Evolutionary conservation across 2,888 invertebrate genomes (phyloP), one percentile per base, ranked within the genome.

Genomic region (Dynastes hyllus): DNA sequence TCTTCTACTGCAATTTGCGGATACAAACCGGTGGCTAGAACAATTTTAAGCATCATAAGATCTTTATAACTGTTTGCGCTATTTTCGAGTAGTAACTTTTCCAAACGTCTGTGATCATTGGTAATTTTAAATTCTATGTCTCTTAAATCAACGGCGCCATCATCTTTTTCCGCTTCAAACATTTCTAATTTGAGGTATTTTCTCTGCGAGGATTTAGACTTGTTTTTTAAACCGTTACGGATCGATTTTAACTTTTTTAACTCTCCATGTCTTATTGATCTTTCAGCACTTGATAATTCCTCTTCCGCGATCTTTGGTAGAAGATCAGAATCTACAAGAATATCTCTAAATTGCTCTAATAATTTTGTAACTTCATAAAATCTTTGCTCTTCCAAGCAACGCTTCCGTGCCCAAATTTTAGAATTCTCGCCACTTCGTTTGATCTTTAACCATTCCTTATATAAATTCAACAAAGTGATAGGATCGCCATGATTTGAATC

Each of bases 401-500:
- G 91, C 78, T 95, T 92, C 81, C 93, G 93, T 84, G 98, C 97
- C 99, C 99, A 99, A 79, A 93, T 93, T 65, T 94, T 91, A 0
- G 93, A 92, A 76, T 85, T 87, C 80, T 88, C 87, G 6, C 80
- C 80, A 37, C 91, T 91, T 75, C 93, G 91, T 86, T 97, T 97
- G 51, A 95, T 92, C 83, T 93, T 92, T 55, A 98, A 88, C 98
- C 98, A 98, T 82, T 96, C 95, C 86, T 95, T 94, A 89, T 95
- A 97, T 40, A 95, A 92, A 83, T 96, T 96, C 1, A 99, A 89
- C 0, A 98, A 89, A 0, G 97, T 97, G 81, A 99, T 92, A 0
- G 98, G 97, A 88, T 99, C 99, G 0, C 99, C 99, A 87, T 98
- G 97, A 86, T 96, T 96, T 0, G 98, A 98, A 86, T 98, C 96